Base-by-base conservation (phyloP, 2,797 vertebrate genomes). In the Anomalospiza imberbis region DNA sequence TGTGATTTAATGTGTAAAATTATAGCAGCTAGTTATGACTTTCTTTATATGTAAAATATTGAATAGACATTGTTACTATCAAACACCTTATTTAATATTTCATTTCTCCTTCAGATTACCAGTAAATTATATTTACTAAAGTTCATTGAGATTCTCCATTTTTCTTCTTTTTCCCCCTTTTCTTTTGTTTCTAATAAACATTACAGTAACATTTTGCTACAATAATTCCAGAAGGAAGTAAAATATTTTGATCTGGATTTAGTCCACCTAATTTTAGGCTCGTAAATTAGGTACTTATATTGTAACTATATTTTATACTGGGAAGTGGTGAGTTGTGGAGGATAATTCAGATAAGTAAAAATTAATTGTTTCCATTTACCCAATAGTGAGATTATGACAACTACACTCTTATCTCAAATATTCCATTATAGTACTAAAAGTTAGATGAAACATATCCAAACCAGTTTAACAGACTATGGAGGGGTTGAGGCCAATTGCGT, bases 131-230 rank as follows among this genome's bases (percentile, higher is more conserved):
- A 53, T 31, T 54, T 72, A 47, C 4, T 29, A 24, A 58, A 45
- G 2, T 18, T 44, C 14, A 2, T 61, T 47, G 9, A 31, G 5
- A 14, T 73, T 5, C 1, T 71, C 3, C 8, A 17, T 60, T 66
- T 38, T 11, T 12, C 5, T 13, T n/a, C 2, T 6, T 24, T 28
- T 8, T 6, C 2, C 1, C 9, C 8, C 1, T 13, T 55, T 62
- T 44, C 2, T 21, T 71, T 68, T 31, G 14, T 61, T 54, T 50
- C 16, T 50, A n/a, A 53, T n/a, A 40, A 78, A 58, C 2, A 54
- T 28, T 38, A 9, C 7, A 7, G 7, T 14, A 73, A 45, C 4
- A 40, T 51, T 74, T 84, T 85, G 8, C 13, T 36, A 42, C 45
- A 66, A 28, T 79, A 72, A 42, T 51, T 48, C 50, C 16, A 71